A percentile compares a stretch with the other conserved stretches of the same genome.
Evolutionary conservation across 2,797 vertebrate genomes (phyloP).

Genomic region (Bufotes viridis): DNA sequence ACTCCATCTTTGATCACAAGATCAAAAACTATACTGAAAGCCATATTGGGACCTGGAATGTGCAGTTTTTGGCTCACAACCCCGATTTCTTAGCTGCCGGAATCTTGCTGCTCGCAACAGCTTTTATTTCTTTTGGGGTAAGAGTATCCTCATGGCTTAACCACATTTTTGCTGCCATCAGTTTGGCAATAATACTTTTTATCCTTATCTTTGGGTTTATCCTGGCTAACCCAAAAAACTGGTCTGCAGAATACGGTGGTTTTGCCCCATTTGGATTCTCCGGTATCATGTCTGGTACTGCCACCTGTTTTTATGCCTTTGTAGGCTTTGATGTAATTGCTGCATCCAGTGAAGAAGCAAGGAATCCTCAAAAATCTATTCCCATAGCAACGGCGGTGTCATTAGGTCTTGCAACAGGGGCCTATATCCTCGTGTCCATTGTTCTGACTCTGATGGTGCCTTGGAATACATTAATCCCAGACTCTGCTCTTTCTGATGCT

Average conservation of each 20-base stretch:
- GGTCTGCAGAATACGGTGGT: constrained; percentile 86
- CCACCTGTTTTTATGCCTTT: constrained; percentile 95
- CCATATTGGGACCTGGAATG: constrained; percentile 85
- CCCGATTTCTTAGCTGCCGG: constrained; percentile 89
- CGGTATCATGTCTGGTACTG: constrained; percentile 90
- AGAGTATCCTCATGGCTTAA: constrained; percentile 95
- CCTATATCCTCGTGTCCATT: constrained; percentile 90
- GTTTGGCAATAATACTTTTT: constrained; percentile 85
- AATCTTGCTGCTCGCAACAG: constrained; percentile 84
- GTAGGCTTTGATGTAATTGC: constrained; percentile 96
- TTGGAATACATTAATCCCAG: constrained; percentile 89
- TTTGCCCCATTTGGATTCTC: constrained; percentile 91
- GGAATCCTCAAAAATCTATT: constrained; percentile 86
- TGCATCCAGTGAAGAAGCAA: constrained; percentile 92
- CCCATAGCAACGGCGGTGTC: constrained; percentile 90
- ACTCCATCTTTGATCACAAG: constrained; percentile 91
- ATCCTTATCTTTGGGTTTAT: constrained; percentile 91
- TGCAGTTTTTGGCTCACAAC: constrained; percentile 88
- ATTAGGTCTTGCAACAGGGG: constrained; percentile 82
- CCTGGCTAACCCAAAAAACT: constrained; percentile 87
- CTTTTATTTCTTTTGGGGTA: constrained; percentile 93
- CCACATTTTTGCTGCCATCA: constrained; percentile 88
- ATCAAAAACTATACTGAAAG: constrained; percentile 93
- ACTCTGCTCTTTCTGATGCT: constrained; percentile 90
- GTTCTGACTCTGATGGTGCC: constrained; percentile 95